Evolutionary conservation across 2,797 vertebrate genomes (phyloP), one percentile per base, ranked within the genome.

Genomic region (Danio jaintianensis): DNA sequence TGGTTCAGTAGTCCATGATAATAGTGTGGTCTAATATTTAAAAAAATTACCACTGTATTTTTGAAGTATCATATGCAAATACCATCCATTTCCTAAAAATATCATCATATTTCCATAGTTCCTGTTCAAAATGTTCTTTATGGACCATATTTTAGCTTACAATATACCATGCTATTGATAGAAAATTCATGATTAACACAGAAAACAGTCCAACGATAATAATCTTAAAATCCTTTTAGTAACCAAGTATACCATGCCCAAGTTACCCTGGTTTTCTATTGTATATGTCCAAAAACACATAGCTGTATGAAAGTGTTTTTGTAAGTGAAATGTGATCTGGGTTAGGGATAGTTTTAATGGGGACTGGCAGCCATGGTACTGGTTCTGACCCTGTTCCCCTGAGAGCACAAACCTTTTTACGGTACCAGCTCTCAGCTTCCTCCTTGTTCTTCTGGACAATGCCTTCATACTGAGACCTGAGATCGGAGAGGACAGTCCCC

Each of bases 401-500:
- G 75, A 16, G 53, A n/a, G 3, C 72, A 55, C 84, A 79, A 56
- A 95, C 94, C 93, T 94, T 95, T 83, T 93, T 94, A 82, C 85
- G 91, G 87, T 94, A 95, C 94, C 94, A 95, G 55, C 85, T 88
- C 74, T 95, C 94, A 0, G 93, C 89, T 70, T 94, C 92, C 12
- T 95, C 93, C 89, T 95, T 95, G 90, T 95, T 95, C 80, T 91
- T 94, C 80, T 91, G 93, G 56, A 95, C 93, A 2, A 96, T 94
- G 15, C 92, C 90, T 74, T 95, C 95, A 42, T 96, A 96, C 88
- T 95, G 95, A 61, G 89, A 86, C 5, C 95, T 91, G 68, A 96
- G 92, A 12, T 92, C 93, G 0, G 89, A 84, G 89, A 96, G 87
- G 56, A 94, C 81, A 18, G 85, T 82, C 7, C 91, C 94, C 72